phyloP scores from a whole-genome alignment of 2,797 vertebrate species.

The Tamandua tetradactyla region DNA sequence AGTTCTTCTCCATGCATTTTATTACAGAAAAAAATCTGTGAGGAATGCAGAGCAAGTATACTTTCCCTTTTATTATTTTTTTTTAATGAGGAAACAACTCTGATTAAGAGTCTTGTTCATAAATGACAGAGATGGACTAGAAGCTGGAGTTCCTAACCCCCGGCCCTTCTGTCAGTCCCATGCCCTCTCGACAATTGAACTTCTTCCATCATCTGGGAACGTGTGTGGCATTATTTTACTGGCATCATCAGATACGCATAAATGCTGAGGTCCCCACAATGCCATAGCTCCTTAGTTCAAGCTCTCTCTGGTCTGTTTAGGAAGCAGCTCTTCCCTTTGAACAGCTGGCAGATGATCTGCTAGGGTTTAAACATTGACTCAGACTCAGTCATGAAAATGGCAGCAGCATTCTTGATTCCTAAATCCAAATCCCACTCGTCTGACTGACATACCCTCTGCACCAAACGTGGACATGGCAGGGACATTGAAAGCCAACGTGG shows the following conservation, averaged over 20 bases:
- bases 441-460: not conserved
- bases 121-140: not conserved
- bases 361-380: slow-evolving; percentile 58
- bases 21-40: not conserved
- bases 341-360: slow-evolving; percentile 60
- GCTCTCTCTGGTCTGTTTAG: slow-evolving; percentile 15
- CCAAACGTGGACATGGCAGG: not conserved
- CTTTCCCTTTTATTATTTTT: not conserved
- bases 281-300: not conserved
- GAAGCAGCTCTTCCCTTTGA: slow-evolving; percentile 45
- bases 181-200: not conserved
- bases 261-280: not conserved
- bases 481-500: not conserved
- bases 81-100: slow-evolving; percentile 17
- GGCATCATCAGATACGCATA: not conserved
- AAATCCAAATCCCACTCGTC: not conserved
- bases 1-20: not conserved
- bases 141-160: not conserved
- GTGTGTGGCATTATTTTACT: not conserved
- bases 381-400: not conserved
- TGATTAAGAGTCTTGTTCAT: not conserved
- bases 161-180: not conserved
- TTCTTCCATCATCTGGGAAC: not conserved
- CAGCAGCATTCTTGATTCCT: slow-evolving; percentile 6
- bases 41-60: not conserved